These are phyloP conservation scores for Magallana nippona DNA, from an alignment of 2,888 invertebrate species.

Conservation along the genomic window DNA sequence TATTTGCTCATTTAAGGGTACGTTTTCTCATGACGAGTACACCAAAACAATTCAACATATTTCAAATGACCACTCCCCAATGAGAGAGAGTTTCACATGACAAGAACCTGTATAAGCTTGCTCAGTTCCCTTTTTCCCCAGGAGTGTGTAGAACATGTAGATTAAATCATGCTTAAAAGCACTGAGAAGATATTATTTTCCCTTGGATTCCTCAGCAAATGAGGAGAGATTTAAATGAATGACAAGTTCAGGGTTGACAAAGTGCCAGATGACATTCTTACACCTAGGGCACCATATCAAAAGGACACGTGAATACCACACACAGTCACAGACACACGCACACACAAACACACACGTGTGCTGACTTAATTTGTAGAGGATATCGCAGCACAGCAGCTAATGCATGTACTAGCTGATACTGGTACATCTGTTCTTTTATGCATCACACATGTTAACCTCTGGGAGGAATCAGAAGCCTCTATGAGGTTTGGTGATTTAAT, in stretches of 20 bases:
- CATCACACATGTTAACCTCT: not conserved
- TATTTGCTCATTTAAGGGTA: no score
- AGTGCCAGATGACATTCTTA: slow-evolving; percentile 16
- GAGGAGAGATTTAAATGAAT: not conserved
- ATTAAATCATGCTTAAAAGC: not conserved
- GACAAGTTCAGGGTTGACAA: not conserved
- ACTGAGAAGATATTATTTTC: not conserved
- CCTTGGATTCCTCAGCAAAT: slow-evolving; percentile 18
- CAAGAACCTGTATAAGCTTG: no score
- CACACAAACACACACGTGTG: not conserved
- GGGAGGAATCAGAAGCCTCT: not conserved
- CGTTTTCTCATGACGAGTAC: no score
- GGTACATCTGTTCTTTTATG: slow-evolving; percentile 23
- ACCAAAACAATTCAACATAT: no score
- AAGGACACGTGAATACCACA: not conserved
- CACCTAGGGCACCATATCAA: not conserved
- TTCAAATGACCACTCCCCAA: no score
- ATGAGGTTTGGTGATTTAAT: not conserved
- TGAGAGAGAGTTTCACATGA: no score
- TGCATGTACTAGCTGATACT: not conserved
- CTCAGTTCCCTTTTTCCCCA: no score
- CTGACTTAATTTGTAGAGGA: not conserved
- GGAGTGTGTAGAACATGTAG: no score
- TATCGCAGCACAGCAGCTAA: not conserved
- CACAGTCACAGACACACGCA: not conserved